Conservation (phyloP, 2,797 vertebrate species). For the Phoeniculus purpureus region DNA sequence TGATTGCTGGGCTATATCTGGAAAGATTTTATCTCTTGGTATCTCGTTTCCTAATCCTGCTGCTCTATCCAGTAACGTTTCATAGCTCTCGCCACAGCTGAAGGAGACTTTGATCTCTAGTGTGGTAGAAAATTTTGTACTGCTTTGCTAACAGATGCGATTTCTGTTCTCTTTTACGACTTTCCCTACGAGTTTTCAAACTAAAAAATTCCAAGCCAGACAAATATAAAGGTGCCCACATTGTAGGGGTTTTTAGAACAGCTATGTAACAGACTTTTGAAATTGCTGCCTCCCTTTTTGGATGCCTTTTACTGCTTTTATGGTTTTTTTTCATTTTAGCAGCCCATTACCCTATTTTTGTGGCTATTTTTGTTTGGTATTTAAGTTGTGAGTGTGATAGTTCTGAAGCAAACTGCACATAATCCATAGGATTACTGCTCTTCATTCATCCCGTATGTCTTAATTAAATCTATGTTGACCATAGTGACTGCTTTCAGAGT, state of each 20-base stretch:
- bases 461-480: neutral
- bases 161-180: neutral
- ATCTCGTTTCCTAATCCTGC: slow-evolving; percentile 44
- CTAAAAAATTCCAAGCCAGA: neutral
- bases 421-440: neutral
- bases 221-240: neutral
- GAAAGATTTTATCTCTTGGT: slow-evolving; percentile 30
- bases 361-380: neutral
- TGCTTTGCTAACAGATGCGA: neutral
- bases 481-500: neutral
- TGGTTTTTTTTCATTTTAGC: neutral
- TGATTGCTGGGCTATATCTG: slow-evolving; percentile 5
- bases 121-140: neutral
- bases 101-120: slow-evolving; percentile 20
- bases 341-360: neutral
- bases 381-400: neutral
- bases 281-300: neutral
- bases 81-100: slow-evolving; percentile 30
- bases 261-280: neutral
- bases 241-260: neutral
- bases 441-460: neutral
- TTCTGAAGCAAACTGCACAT: neutral
- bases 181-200: neutral
- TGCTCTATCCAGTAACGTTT: slow-evolving; percentile 21
- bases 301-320: neutral